Conservation (phyloP, 1,140 invertebrate genomes). For the Brachionus plicatilis region DNA sequence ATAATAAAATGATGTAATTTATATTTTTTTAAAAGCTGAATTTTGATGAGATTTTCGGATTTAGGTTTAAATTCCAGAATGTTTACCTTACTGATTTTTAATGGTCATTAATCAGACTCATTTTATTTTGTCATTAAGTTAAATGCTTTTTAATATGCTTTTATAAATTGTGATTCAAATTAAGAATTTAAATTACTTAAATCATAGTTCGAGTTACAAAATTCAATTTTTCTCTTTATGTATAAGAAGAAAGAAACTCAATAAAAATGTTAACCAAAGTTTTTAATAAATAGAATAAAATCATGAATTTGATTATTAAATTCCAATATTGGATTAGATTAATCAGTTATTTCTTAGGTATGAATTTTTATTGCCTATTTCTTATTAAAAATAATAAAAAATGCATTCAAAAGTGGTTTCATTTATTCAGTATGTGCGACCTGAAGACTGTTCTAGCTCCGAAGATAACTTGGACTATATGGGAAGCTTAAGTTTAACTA, state of each 20-base stretch:
- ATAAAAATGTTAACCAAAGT: background rate
- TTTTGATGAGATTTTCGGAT: background rate
- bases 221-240: background rate
- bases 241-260: background rate
- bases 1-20: no score
- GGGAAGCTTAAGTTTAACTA: constrained; percentile 1
- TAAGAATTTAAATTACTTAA: background rate
- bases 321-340: background rate
- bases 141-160: background rate
- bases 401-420: no score
- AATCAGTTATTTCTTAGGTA: background rate
- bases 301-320: background rate
- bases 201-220: background rate
- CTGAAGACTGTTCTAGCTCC: background rate
- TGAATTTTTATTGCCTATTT: background rate
- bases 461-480: background rate
- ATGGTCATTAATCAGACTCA: background rate
- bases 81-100: background rate
- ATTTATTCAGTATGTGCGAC: background rate
- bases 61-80: background rate
- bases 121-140: background rate
- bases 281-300: background rate
- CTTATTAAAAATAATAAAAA: no score
- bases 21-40: background rate
- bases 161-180: background rate